Percentiles rank a stretch among this genome's conserved stretches.
Evolutionary conservation across 2,888 invertebrate species (phyloP).

Genomic region (Tridacna crocea): DNA sequence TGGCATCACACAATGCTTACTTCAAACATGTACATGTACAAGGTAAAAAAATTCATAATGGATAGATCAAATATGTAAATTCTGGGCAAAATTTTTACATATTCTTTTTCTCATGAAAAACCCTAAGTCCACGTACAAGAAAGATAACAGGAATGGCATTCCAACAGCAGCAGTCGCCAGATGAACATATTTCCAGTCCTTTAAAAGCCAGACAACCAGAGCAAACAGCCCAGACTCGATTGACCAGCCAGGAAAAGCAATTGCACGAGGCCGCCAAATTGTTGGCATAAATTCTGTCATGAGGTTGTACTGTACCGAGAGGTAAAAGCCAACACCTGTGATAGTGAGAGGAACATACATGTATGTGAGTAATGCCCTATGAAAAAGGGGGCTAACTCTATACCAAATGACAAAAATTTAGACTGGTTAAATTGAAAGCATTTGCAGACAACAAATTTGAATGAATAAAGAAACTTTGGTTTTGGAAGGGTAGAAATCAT

Average conservation of each 20-base stretch:
- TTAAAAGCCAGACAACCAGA: slow-evolving; percentile 16
- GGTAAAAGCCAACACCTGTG: slow-evolving; percentile 26
- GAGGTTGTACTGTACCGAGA: slow-evolving; percentile 19
- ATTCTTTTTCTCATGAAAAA: too few species aligned
- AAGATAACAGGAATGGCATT: slow-evolving; percentile 8
- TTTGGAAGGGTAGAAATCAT: neutral
- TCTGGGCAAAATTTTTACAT: too few species aligned
- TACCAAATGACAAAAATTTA: neutral
- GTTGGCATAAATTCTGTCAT: slow-evolving; percentile 27
- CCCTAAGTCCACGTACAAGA: neutral
- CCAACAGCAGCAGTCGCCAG: slow-evolving; percentile 13
- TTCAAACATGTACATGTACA: too few species aligned
- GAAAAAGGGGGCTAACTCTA: neutral
- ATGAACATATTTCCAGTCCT: slow-evolving; percentile 21
- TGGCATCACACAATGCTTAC: too few species aligned
- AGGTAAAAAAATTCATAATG: too few species aligned
- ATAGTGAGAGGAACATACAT: neutral
- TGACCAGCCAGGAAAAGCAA: slow-evolving; percentile 19
- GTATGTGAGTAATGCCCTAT: neutral
- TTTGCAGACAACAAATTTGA: neutral
- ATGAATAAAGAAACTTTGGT: too few species aligned
- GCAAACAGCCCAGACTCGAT: slow-evolving; percentile 19
- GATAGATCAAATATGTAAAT: too few species aligned
- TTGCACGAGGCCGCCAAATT: slow-evolving; percentile 19
- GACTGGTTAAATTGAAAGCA: neutral